Base-by-base conservation (phyloP, 2,113 vertebrate species). In the Reinhardtius hippoglossoides region DNA sequence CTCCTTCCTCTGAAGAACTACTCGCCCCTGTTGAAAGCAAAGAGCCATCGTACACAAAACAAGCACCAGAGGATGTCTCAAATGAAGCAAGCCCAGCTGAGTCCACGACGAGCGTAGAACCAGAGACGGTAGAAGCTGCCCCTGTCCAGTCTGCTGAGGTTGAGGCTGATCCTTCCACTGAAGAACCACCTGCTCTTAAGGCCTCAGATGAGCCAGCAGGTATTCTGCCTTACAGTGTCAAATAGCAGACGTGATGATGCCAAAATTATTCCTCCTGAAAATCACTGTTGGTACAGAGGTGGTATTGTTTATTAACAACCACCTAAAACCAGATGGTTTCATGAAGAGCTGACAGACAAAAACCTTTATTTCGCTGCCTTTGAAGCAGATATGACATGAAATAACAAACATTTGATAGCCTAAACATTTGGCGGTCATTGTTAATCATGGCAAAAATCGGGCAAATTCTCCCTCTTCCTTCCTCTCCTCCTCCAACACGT, bases 161-260 rank as follows among this genome's bases (percentile, higher is more conserved):
- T 1, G 37, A 75, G 18, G 56, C 56, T 1, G 10, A 15, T 37
- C 58, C 70, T 59, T 50, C 60, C 20, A 20, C 62, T 27, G 55
- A 74, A 59, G 87, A 78, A 65, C 56, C 54, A 9, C 35, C 76
- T 52, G 42, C 46, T 60, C 1, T 61, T 20, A n/a, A 78, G 26
- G n/a, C 67, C 9, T 73, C 71, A 62, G 52, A 72, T 0, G 42
- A 78, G 23, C 56, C 71, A 72, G 24, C 63, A 90, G 91, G 89
- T 90, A 87, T 24, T 42, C 27, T 44, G 5, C 4, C 10, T 0
- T 2, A 4, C 15, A 21, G 24, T 23, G 1, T 68, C 35, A 58
- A 35, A 72, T 8, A 65, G 35, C n/a, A 27, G 50, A 44, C 2
- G 44, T 40, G 42, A 31, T 23, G 15, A 57, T 24, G 21, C 23